Percentiles rank a stretch among this genome's conserved stretches.
phyloP scores from a whole-genome alignment of 2,888 invertebrate species.

The Coleophora flavipennella region DNA sequence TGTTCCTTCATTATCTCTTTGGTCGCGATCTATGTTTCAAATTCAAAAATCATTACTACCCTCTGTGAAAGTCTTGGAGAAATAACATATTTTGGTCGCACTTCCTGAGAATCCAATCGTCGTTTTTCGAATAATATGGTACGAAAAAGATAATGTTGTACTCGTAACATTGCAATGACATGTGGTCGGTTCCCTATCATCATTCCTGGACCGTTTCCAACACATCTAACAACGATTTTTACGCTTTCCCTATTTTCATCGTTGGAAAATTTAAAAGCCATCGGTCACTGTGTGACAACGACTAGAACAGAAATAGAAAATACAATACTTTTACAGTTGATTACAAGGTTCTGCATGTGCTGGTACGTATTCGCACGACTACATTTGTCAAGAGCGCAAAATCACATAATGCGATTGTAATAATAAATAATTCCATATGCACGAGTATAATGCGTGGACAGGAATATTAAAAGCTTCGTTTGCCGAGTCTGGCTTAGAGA shows the following conservation, averaged over 20 bases:
- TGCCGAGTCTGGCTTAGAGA: no score
- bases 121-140: no score
- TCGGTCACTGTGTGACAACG: conserved; percentile 69
- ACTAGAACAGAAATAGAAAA: conserved; percentile 63
- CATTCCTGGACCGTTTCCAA: conserved; percentile 60
- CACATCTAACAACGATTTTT: conserved; percentile 57
- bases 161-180: conserved; percentile 49
- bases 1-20: no score
- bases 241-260: conserved; percentile 72
- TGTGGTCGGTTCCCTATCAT: conserved; percentile 56
- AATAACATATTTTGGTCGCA: no score
- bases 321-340: conserved; percentile 64
- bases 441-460: no score
- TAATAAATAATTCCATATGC: not conserved
- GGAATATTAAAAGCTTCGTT: no score
- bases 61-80: no score
- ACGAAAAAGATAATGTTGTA: conserved; percentile 25
- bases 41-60: no score
- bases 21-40: no score
- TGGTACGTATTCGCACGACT: no score
- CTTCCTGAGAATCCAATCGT: no score
- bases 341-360: conserved; percentile 46
- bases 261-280: conserved; percentile 69
- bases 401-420: conserved; percentile 2
- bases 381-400: conserved; percentile 3